Evolutionary conservation across 2,888 invertebrate genomes (phyloP).

Genomic region (Eristalis arbustorum): DNA sequence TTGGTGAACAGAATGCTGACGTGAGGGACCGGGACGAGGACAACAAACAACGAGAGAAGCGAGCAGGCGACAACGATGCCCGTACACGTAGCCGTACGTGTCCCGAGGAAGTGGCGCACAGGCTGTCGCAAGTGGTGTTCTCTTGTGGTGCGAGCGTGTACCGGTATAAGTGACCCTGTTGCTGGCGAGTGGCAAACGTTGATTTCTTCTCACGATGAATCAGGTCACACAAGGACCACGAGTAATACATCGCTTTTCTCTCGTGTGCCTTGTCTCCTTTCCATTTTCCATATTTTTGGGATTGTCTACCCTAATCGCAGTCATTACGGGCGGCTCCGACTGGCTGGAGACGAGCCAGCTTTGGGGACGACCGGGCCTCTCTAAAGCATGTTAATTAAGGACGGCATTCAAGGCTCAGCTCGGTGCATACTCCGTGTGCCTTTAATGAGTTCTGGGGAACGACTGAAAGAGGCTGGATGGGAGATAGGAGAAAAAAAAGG

Average conservation of each 20-base stretch:
- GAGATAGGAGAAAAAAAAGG: not conserved
- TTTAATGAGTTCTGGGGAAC: slow-evolving; percentile 17
- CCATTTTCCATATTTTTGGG: not conserved
- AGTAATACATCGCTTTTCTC: slow-evolving; percentile 9
- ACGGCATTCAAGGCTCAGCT: slow-evolving; percentile 1
- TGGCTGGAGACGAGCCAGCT: not conserved
- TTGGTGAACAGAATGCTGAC: slow-evolving; percentile 55
- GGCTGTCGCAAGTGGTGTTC: slow-evolving; percentile 56
- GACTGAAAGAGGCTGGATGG: not conserved
- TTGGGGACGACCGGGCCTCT: no score
- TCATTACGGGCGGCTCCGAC: slow-evolving; percentile 10
- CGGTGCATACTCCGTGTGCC: not conserved
- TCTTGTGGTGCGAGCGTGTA: slow-evolving; percentile 7
- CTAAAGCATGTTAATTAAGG: slow-evolving; percentile 41
- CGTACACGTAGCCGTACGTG: slow-evolving; percentile 30
- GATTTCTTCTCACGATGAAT: slow-evolving; percentile 52
- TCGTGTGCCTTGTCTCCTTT: not conserved
- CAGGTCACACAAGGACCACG: slow-evolving; percentile 42
- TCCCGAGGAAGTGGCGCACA: slow-evolving; percentile 49
- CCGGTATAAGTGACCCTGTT: slow-evolving; percentile 61
- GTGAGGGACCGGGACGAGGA: slow-evolving; percentile 24
- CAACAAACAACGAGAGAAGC: not conserved
- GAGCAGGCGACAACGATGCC: not conserved
- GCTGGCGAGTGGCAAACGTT: slow-evolving; percentile 60
- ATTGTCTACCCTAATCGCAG: slow-evolving; percentile 22